Base-by-base conservation (phyloP, 2,113 vertebrate genomes). In the Plotosus lineatus region DNA sequence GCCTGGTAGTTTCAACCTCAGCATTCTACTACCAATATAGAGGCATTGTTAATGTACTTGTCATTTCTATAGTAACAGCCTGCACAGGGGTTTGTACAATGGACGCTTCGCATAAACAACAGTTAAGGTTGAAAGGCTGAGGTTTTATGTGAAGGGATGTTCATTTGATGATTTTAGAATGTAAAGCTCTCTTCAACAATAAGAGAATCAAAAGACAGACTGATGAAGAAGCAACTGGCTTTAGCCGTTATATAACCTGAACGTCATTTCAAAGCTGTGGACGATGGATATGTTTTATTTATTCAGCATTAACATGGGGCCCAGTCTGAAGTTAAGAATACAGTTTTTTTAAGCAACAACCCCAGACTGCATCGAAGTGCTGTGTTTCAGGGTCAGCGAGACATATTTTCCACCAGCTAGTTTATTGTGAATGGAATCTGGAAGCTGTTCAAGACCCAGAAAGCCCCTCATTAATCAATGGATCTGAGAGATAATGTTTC, bases 321-420 rank as follows among this genome's bases (percentile, higher is more conserved):
- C 40, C 31, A 8, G 0, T 36, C 8, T 36, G 60, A n/a, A n/a
- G n/a, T n/a, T n/a, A n/a, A n/a, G n/a, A n/a, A n/a, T n/a, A n/a
- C n/a, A n/a, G 9, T 56, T n/a, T 58, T 7, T 33, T 31, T 36
- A 77, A 50, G 60, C 58, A 60, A n/a, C n/a, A n/a, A n/a, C n/a
- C n/a, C n/a, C n/a, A n/a, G n/a, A n/a, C n/a, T n/a, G n/a, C n/a
- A n/a, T n/a, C n/a, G n/a, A n/a, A n/a, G n/a, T n/a, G n/a, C n/a
- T n/a, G n/a, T n/a, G n/a, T n/a, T n/a, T n/a, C n/a, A n/a, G n/a
- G n/a, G n/a, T n/a, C n/a, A 40, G 33, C 46, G 11, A n/a, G n/a
- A n/a, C 42, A 36, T 93, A 93, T 92, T 88, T 79, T 69, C 77
- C 58, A 42, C 40, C n/a, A 38, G 11, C 38, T 36, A 74, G 69